Base-by-base conservation (phyloP, 53 echinoderm and acorn worm genomes). In the Mesocentrotus franciscanus region DNA sequence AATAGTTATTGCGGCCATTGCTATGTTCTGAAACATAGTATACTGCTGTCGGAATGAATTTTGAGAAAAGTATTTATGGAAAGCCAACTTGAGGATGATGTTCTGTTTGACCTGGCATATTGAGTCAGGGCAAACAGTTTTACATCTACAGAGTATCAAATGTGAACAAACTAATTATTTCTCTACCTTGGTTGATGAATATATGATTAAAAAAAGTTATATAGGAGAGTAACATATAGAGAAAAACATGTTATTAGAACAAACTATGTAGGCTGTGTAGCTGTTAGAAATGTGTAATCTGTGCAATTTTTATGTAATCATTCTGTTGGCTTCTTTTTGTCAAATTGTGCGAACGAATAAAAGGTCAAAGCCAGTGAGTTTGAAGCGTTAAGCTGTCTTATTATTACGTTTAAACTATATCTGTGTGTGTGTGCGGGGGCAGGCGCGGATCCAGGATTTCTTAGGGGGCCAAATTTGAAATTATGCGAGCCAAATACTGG, bases 261-360 rank as follows among this genome's bases (percentile, higher is more conserved):
- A 59, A 27, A 87, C 10, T 55, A 24, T 56, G 49, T 85, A 10
- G 49, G 49, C 58, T 87, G 87, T 87, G 27, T 87, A 87, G 87
- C 13, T 58, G 87, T 87, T 87, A 57, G 87, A 56, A 56, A 87
- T 87, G 57, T 87, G 87, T 58, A 87, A n/a, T 57, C 22, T 27
- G 56, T 56, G 56, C n/a, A 13, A 13, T 26, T 12, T 27, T 87
- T 87, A 59, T 57, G 87, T n/a, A 58, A 58, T 87, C 87, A 87
- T 26, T 26, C 27, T 58, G 87, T 58, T 87, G 58, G 56, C 58
- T 58, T 87, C 58, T 58, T 87, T 87, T 56, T 27, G 87, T 87
- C 87, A 58, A 8, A n/a, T 12, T 87, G 87, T 87, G 87, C n/a
- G 56, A 85, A 33, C 20, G 27, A 87, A 87, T 87, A 87, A 87